phyloP scores from a whole-genome alignment of 2,888 invertebrate genomes.

The Drosophila anceps region DNA sequence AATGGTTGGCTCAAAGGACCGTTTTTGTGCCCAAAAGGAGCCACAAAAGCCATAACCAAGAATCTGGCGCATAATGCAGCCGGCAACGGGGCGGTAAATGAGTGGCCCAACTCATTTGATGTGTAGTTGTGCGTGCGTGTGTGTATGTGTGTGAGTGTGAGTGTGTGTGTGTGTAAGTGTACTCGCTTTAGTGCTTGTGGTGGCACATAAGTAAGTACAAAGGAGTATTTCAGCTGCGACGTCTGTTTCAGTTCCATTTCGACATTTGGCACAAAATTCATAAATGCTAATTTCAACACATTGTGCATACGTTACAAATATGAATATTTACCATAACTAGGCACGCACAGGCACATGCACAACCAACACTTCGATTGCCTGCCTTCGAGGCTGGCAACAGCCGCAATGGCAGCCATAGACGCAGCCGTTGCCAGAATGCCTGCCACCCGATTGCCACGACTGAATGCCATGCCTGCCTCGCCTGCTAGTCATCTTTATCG shows the following conservation, averaged over 20 bases:
- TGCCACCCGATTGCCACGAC: not conserved
- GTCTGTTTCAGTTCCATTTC: constrained; percentile 62
- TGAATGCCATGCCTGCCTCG: not conserved
- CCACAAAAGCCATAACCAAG: constrained; percentile 76
- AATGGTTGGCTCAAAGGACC: constrained; percentile 61
- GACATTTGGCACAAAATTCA: constrained; percentile 82
- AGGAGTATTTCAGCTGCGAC: constrained; percentile 38
- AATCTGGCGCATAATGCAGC: constrained; percentile 71
- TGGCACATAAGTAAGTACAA: constrained; percentile 52
- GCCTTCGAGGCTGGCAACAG: constrained; percentile 39
- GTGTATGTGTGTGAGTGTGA: not conserved
- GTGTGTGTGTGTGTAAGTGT: constrained; percentile 31
- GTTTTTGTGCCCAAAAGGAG: constrained; percentile 58
- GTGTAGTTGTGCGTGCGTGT: constrained; percentile 30
- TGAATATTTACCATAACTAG: constrained; percentile 81
- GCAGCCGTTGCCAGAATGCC: constrained; percentile 30
- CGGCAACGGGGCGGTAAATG: constrained; percentile 40
- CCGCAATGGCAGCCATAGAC: constrained; percentile 41
- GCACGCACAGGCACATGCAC: constrained; percentile 48
- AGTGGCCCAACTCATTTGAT: constrained; percentile 55
- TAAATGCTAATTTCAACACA: constrained; percentile 84
- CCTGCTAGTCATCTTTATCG: constrained; percentile 47
- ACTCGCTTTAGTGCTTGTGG: constrained; percentile 35
- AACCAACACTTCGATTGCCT: constrained; percentile 51
- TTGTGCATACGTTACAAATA: constrained; percentile 80